A percentile compares a stretch with the other conserved stretches of the same genome.
phyloP scores from a whole-genome alignment of 2,797 vertebrate species.

The Diglossa cyanea region DNA sequence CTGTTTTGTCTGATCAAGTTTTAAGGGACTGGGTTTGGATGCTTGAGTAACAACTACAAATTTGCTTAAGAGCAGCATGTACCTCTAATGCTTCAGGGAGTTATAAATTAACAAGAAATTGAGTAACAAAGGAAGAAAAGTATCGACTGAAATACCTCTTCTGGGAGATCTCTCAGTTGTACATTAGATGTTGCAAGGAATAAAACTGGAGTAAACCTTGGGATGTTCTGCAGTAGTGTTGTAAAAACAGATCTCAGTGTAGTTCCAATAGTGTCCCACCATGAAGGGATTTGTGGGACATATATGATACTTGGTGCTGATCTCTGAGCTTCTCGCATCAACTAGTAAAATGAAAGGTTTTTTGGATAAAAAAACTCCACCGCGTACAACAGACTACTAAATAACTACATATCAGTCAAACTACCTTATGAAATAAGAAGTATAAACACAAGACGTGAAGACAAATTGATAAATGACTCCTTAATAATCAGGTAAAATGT shows the following conservation, averaged over 20 bases:
- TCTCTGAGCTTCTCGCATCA: slow-evolving; percentile 89
- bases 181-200: slow-evolving; percentile 88
- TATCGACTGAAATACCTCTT: slow-evolving; percentile 77
- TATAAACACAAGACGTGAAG: neutral
- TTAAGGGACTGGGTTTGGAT: neutral
- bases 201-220: slow-evolving; percentile 89
- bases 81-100: neutral
- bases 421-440: neutral
- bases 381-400: neutral
- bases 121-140: neutral
- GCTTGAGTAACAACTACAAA: neutral
- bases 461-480: neutral
- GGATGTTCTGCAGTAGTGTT: slow-evolving; percentile 86
- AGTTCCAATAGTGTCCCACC: slow-evolving; percentile 89
- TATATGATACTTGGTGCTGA: slow-evolving; percentile 92
- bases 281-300: slow-evolving; percentile 88
- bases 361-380: neutral
- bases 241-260: slow-evolving; percentile 88
- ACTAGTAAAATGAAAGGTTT: slow-evolving; percentile 65
- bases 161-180: slow-evolving; percentile 75
- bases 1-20: neutral
- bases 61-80: neutral
- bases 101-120: neutral
- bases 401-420: neutral
- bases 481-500: neutral